Percentiles rank a stretch among this genome's conserved stretches.
These are phyloP conservation scores for Allygus modestus DNA, from an alignment of 2,888 invertebrate genomes.

Conservation along the genomic window DNA sequence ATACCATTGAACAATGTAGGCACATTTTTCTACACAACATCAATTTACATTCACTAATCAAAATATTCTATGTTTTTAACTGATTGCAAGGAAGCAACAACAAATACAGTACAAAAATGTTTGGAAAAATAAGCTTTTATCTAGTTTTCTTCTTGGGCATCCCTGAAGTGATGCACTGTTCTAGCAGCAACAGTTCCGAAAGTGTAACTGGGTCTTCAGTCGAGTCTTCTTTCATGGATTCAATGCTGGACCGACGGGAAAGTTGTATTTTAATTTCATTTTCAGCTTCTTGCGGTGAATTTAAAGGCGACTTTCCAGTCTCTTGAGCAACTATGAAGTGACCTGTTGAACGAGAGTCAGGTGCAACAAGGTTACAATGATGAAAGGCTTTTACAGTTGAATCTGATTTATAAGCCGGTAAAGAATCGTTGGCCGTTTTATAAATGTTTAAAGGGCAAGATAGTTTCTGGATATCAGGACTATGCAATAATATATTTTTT, in stretches of 20 bases:
- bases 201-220: conserved; percentile 75
- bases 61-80: too few species aligned
- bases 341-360: not conserved
- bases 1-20: too few species aligned
- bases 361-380: not conserved
- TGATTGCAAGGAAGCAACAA: too few species aligned
- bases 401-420: not conserved
- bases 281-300: not conserved
- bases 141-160: conserved; percentile 75
- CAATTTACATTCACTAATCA: too few species aligned
- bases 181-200: conserved; percentile 80
- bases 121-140: conserved; percentile 45
- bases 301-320: too few species aligned
- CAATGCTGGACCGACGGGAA: conserved; percentile 14
- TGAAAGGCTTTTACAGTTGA: not conserved
- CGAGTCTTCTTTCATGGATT: conserved; percentile 44
- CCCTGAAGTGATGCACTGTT: conserved; percentile 88
- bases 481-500: not conserved
- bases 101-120: too few species aligned
- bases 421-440: not conserved
- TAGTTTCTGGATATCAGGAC: not conserved
- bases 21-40: too few species aligned
- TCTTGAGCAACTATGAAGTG: not conserved
- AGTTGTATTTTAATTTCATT: not conserved
- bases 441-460: not conserved